Base-by-base conservation (phyloP, 2,113 vertebrate genomes). In the Aplodontia rufa region DNA sequence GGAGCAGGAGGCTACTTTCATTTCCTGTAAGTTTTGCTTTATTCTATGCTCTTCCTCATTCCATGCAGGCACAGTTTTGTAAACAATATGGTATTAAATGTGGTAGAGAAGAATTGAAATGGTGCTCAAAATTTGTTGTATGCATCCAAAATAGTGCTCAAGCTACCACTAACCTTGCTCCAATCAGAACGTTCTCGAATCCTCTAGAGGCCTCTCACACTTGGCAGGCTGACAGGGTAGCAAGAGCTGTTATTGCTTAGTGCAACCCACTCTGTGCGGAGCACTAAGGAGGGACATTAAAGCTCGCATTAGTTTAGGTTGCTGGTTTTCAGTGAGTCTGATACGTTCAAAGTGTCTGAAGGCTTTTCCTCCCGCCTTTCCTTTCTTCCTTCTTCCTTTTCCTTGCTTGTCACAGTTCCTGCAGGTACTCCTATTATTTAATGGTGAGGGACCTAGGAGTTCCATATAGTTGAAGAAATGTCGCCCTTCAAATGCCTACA, bases 271-370 rank as follows among this genome's bases (percentile, higher is more conserved):
- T 84, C 37, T 71, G 14, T 53, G 19, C 51, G 37, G 47, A n/a
- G 30, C n/a, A 42, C 3, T 37, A 37, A 91, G 60, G 30, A 93
- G 64, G 53, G 51, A 11, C 35, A 64, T 81, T 62, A 55, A 81
- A 42, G 64, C 28, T n/a, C 72, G 47, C 45, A 55, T 53, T 85
- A 69, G 76, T 80, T 89, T 83, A 90, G n/a, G 69, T 32, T 26
- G 14, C 11, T 80, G 49, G 37, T 74, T 91, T 72, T 60, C 49
- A 72, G 32, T 42, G 28, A 86, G n/a, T 66, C 53, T 94, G 68
- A 13, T 91, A 89, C 30, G 79, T 92, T 82, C 68, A 71, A 81
- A 64, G 51, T n/a, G 17, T 40, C 24, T 76, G 68, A 90, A 58
- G 37, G 8, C 6, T 58, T 91, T 85, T 88, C 11, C 64, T 90